Evolutionary conservation across 1,140 invertebrate species (phyloP).

Genomic region (Sesamia nonagrioides): DNA sequence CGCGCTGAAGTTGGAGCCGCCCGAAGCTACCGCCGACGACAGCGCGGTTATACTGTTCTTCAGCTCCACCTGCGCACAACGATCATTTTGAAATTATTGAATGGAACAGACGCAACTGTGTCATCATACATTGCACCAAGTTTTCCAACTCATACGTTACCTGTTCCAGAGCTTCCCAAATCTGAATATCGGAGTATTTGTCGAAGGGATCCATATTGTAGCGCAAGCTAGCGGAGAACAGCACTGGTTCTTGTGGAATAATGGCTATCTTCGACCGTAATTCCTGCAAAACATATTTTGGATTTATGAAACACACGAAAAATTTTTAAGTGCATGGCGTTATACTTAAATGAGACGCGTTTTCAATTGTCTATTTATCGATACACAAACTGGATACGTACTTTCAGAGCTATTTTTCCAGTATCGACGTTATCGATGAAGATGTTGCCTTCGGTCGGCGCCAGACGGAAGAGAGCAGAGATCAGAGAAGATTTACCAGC

Average conservation of each 20-base stretch:
- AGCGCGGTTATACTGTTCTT: conserved; percentile 28
- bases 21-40: conserved; percentile 24
- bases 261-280: conserved; percentile 64
- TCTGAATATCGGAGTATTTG: conserved; percentile 53
- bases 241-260: conserved; percentile 65
- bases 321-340: no score
- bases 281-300: conserved; percentile 43
- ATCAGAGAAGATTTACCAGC: conserved; percentile 95
- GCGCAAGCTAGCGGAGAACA: conserved; percentile 63
- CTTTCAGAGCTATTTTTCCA: conserved; percentile 85
- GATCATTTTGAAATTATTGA: no score
- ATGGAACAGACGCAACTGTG: not conserved
- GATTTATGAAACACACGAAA: not conserved
- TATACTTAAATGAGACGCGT: no score
- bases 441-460: conserved; percentile 91
- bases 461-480: conserved; percentile 91
- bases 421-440: conserved; percentile 90
- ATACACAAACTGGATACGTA: conserved; percentile 50
- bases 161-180: conserved; percentile 54
- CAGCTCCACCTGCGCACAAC: no score
- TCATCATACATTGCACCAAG: no score
- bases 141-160: not conserved
- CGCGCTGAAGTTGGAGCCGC: conserved; percentile 43
- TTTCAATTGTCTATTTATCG: no score
- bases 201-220: conserved; percentile 67